phyloP scores from a whole-genome alignment of 1,140 invertebrate species.

The Batillaria attramentaria region DNA sequence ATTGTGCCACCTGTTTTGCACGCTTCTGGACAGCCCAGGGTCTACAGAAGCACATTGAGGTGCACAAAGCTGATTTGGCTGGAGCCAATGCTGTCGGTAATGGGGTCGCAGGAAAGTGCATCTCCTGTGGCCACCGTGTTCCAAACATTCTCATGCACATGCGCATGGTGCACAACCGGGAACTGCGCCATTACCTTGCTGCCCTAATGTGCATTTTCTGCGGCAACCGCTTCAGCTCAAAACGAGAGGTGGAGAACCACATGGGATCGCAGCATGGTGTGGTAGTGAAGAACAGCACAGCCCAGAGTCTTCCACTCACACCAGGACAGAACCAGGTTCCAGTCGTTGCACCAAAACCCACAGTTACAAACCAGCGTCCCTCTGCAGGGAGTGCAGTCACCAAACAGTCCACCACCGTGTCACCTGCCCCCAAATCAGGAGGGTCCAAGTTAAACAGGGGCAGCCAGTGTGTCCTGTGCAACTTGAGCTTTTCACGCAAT shows the following conservation, averaged over 20 bases:
- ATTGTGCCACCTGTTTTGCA: slow-evolving; percentile 64
- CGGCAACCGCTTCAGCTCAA: slow-evolving; percentile 51
- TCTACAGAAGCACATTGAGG: slow-evolving; percentile 58
- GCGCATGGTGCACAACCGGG: slow-evolving; percentile 54
- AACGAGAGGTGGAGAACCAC: slow-evolving; percentile 57
- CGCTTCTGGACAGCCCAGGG: slow-evolving; percentile 70
- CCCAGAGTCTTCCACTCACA: slow-evolving; percentile 9
- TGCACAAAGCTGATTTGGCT: slow-evolving; percentile 41
- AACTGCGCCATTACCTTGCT: slow-evolving; percentile 51
- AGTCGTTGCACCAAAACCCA: slow-evolving; percentile 18
- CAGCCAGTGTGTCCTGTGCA: slow-evolving; percentile 65
- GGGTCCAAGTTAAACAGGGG: slow-evolving; percentile 47
- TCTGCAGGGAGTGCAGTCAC: neutral
- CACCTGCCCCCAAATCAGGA: neutral
- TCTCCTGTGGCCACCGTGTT: slow-evolving; percentile 54
- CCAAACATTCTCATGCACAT: slow-evolving; percentile 59
- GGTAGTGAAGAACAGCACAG: slow-evolving; percentile 52
- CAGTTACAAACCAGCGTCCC: slow-evolving; percentile 25
- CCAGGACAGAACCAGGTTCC: slow-evolving; percentile 1
- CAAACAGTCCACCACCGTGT: neutral
- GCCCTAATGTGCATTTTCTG: slow-evolving; percentile 65
- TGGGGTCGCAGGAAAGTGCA: slow-evolving; percentile 51
- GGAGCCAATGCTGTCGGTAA: neutral
- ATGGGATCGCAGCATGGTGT: slow-evolving; percentile 61
- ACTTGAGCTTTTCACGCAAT: slow-evolving; percentile 62